Evolutionary conservation across 1,140 invertebrate species (phyloP).

Genomic region (Drosophila bocqueti): DNA sequence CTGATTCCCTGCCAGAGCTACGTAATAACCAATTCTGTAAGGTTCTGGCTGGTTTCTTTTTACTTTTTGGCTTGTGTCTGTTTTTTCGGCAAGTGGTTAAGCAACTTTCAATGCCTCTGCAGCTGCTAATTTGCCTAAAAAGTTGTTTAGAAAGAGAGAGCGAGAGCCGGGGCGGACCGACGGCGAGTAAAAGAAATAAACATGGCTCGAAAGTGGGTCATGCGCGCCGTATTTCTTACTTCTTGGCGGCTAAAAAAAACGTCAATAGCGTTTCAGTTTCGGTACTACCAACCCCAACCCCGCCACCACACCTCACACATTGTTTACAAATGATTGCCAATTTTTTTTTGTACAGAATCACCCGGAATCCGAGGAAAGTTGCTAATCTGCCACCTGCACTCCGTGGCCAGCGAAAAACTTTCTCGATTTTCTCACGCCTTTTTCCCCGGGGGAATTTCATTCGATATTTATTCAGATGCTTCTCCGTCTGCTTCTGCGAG

Average conservation of each 20-base stretch:
- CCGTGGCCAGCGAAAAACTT: constrained; percentile 63
- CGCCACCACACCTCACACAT: constrained; percentile 57
- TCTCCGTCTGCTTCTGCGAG: constrained; percentile 7
- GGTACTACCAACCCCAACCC: constrained; percentile 14
- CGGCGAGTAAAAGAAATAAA: constrained; percentile 57
- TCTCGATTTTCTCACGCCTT: constrained; percentile 68
- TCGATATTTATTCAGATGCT: constrained; percentile 10
- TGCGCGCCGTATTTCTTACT: constrained; percentile 73
- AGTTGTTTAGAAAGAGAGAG: constrained; percentile 71
- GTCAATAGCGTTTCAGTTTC: constrained; percentile 57
- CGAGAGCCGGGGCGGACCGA: constrained; percentile 21
- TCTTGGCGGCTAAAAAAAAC: constrained; percentile 54
- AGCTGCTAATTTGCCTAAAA: constrained; percentile 79
- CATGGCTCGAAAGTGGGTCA: constrained; percentile 76
- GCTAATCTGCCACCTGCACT: constrained; percentile 51
- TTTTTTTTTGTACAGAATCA: constrained; percentile 51
- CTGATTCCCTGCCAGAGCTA: constrained; percentile 30
- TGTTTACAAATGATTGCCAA: constrained; percentile 81
- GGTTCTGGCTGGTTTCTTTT: constrained; percentile 35
- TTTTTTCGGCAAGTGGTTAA: constrained; percentile 76
- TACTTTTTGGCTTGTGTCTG: constrained; percentile 1
- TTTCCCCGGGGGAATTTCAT: constrained; percentile 18
- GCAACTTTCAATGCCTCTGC: constrained; percentile 79
- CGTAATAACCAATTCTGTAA: constrained; percentile 51
- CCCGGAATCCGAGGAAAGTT: constrained; percentile 60